These are phyloP conservation scores for Lethrus apterus DNA, from an alignment of 1,140 invertebrate genomes.

Conservation along the genomic window DNA sequence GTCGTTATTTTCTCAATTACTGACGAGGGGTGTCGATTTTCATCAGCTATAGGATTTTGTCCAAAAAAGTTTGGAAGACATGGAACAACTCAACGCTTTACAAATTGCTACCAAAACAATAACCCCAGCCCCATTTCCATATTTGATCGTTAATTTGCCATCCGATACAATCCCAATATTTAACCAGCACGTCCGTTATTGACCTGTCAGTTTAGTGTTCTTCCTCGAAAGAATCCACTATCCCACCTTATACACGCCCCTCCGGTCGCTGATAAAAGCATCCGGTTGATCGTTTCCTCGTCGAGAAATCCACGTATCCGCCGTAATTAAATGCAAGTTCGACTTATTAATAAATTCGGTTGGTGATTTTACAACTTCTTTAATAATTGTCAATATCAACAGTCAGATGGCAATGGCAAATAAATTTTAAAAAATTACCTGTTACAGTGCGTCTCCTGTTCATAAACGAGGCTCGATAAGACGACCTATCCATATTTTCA, in stretches of 20 bases:
- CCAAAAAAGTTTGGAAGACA: no score
- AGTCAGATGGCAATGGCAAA: neutral
- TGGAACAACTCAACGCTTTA: neutral
- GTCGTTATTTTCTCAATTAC: no score
- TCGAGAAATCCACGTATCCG: neutral
- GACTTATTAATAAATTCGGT: no score
- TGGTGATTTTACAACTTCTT: no score
- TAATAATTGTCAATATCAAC: neutral
- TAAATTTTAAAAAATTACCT: neutral
- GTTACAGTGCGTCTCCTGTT: neutral
- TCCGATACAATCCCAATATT: neutral
- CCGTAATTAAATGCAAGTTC: no score
- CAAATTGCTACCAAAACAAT: neutral
- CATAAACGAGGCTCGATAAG: neutral
- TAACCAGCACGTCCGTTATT: neutral
- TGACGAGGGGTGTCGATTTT: no score
- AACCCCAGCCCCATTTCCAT: neutral
- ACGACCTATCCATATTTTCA: no score
- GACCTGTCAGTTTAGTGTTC: neutral
- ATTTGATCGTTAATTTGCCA: neutral
- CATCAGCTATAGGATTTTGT: no score
- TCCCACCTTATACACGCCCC: neutral
- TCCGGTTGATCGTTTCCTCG: conserved; percentile 3
- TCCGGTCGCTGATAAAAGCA: conserved; percentile 13
- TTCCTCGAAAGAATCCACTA: neutral